phyloP scores from a whole-genome alignment of 2,888 invertebrate species.

The Coenonympha arcania region DNA sequence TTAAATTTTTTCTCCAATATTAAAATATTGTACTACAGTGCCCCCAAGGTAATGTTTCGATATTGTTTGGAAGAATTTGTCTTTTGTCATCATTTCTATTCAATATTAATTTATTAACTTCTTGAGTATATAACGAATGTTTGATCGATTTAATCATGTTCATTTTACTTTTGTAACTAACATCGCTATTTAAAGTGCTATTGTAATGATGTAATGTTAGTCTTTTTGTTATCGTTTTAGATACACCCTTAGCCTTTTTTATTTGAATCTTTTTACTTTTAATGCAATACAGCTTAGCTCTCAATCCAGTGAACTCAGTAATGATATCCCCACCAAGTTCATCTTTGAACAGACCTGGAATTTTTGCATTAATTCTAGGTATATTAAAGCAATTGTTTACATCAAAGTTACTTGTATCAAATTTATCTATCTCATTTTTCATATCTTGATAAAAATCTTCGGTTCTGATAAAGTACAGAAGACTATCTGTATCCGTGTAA shows the following conservation, averaged over 20 bases:
- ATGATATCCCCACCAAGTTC: background rate
- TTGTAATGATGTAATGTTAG: background rate
- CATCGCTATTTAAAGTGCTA: background rate
- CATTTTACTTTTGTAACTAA: background rate
- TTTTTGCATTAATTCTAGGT: background rate
- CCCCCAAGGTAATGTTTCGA: constrained; percentile 2
- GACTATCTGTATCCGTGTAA: background rate
- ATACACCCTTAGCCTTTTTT: no score
- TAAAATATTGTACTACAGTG: constrained; percentile 7
- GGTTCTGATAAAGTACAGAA: background rate
- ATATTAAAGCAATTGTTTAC: background rate
- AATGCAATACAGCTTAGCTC: no score
- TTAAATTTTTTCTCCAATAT: background rate
- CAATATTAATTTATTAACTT: constrained; percentile 6
- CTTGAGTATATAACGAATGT: constrained; percentile 5
- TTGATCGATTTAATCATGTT: constrained; percentile 2
- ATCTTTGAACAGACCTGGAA: background rate
- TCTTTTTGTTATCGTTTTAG: no score
- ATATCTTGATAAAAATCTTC: background rate
- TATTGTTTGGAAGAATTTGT: constrained; percentile 2
- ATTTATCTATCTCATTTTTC: background rate
- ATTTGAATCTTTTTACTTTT: no score
- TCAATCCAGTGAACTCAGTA: no score
- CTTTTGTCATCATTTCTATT: constrained; percentile 7
- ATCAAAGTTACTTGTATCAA: background rate